Evolutionary conservation across 2,888 invertebrate species (phyloP).

Genomic region (Mechanitis messenoides): DNA sequence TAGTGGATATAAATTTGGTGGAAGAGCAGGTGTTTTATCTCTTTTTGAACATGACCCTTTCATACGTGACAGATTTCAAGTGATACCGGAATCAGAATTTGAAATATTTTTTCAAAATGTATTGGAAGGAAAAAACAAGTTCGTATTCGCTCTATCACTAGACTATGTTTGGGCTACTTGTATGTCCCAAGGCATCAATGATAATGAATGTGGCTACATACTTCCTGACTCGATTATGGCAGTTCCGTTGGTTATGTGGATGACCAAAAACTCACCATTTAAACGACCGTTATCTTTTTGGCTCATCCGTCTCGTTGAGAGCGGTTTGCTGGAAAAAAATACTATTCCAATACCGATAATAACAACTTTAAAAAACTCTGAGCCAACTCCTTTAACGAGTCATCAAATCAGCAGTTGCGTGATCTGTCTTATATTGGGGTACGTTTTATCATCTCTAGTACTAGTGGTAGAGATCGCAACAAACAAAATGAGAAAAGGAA

Average conservation of each 20-base stretch:
- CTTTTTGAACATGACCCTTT: constrained; percentile 55
- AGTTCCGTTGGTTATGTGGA: constrained; percentile 57
- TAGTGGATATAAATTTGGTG: constrained; percentile 51
- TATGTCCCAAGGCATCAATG: constrained; percentile 45
- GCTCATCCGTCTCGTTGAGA: constrained; percentile 54
- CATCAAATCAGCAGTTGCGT: constrained; percentile 52
- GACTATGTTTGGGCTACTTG: constrained; percentile 57
- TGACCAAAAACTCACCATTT: constrained; percentile 52
- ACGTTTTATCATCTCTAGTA: constrained; percentile 39
- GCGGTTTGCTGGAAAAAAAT: constrained; percentile 49
- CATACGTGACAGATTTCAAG: constrained; percentile 45
- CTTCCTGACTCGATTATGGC: constrained; percentile 56
- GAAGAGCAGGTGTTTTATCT: constrained; percentile 46
- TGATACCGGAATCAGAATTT: constrained; percentile 48
- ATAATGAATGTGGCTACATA: constrained; percentile 53
- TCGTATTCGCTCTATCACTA: constrained; percentile 52
- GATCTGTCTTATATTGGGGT: constrained; percentile 47
- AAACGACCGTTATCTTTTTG: constrained; percentile 40
- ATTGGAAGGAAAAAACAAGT: constrained; percentile 44
- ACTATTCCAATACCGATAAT: constrained; percentile 34
- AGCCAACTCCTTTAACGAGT: constrained; percentile 47
- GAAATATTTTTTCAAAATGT: constrained; percentile 48
- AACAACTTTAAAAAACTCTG: constrained; percentile 33
- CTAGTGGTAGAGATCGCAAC: constrained; percentile 46
- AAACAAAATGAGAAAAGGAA: constrained; percentile 31